Evolutionary conservation across 2,797 vertebrate genomes (phyloP).

Genomic region (Diceros bicornis): DNA sequence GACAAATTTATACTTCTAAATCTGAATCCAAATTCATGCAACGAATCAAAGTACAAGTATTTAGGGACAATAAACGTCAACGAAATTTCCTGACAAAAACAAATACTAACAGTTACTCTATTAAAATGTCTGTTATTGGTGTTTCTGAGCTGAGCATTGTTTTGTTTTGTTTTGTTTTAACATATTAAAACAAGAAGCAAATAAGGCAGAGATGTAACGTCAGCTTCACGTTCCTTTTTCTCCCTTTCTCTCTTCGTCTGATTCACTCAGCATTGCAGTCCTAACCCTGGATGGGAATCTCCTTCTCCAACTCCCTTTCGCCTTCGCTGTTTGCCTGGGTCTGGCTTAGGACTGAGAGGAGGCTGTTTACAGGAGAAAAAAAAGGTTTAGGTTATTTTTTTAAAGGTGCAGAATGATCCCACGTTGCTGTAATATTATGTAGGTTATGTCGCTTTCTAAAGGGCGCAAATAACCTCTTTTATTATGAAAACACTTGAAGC

Average conservation of each 20-base stretch:
- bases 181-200: constrained; percentile 11
- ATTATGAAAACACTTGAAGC: background rate
- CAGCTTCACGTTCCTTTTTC: background rate
- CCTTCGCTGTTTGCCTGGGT: background rate
- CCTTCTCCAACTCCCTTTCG: background rate
- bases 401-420: background rate
- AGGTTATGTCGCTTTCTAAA: background rate
- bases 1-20: constrained; percentile 7
- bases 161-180: background rate
- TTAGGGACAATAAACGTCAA: constrained; percentile 32
- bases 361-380: background rate
- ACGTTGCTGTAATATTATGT: background rate
- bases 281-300: background rate
- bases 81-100: constrained; percentile 31
- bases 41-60: constrained; percentile 23
- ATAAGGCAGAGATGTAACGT: background rate
- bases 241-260: background rate
- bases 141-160: background rate
- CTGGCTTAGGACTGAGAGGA: background rate
- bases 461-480: background rate
- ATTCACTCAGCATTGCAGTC: background rate
- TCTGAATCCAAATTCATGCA: background rate
- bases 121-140: constrained; percentile 20
- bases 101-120: background rate
- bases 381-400: background rate